Evolutionary conservation across 1,140 invertebrate species (phyloP).

Genomic region (Lasaia peninsularis): DNA sequence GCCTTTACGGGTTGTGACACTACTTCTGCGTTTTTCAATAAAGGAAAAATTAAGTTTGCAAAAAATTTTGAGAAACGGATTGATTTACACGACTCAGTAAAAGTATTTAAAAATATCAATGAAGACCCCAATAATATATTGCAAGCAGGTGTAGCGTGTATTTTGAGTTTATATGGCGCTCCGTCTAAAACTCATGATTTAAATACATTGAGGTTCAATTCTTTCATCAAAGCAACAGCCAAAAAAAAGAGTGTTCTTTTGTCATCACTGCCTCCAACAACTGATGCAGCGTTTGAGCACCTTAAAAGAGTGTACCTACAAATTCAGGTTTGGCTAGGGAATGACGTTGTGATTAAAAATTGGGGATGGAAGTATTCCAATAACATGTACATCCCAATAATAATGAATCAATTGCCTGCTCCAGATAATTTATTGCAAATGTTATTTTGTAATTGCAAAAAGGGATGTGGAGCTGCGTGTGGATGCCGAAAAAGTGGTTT

Average conservation of each 20-base stretch:
- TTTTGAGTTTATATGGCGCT: slow-evolving; percentile 29
- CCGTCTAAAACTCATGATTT: slow-evolving; percentile 27
- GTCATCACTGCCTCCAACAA: slow-evolving; percentile 32
- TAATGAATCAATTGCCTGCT: slow-evolving; percentile 25
- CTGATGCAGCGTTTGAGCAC: slow-evolving; percentile 32
- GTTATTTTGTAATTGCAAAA: slow-evolving; percentile 36
- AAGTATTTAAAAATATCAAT: slow-evolving; percentile 29
- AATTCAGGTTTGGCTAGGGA: slow-evolving; percentile 33
- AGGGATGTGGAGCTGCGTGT: slow-evolving; percentile 29
- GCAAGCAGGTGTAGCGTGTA: slow-evolving; percentile 29
- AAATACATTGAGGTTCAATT: slow-evolving; percentile 28
- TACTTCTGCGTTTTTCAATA: slow-evolving; percentile 31
- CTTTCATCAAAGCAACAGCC: slow-evolving; percentile 21
- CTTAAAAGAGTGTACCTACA: slow-evolving; percentile 39
- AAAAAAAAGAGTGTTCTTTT: slow-evolving; percentile 24
- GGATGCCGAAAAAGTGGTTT: slow-evolving; percentile 34
- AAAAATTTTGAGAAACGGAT: slow-evolving; percentile 32
- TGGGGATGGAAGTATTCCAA: slow-evolving; percentile 34
- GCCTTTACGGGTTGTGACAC: slow-evolving; percentile 35
- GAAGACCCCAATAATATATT: slow-evolving; percentile 29
- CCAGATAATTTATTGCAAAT: slow-evolving; percentile 31
- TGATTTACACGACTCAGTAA: slow-evolving; percentile 27
- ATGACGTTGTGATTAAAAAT: slow-evolving; percentile 23
- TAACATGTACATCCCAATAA: slow-evolving; percentile 23
- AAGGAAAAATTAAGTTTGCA: slow-evolving; percentile 30